Evolutionary conservation across 2,888 invertebrate genomes (phyloP), one percentile per base, ranked within the genome.

Genomic region (Nemapogon koenigi): DNA sequence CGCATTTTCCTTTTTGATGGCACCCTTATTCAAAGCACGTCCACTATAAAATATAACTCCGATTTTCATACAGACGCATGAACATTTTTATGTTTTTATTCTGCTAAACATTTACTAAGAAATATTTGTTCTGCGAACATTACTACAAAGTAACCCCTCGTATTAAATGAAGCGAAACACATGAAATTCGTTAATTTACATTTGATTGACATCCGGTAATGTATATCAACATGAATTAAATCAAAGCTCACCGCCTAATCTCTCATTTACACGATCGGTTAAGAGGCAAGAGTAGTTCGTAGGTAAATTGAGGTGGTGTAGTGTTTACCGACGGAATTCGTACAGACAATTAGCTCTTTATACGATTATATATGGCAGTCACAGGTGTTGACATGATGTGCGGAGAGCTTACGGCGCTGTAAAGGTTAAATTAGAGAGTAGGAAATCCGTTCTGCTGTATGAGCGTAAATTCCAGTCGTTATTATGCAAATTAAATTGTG

Each of bases 301-400:
- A 60, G 59, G 61, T 57, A 61, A 66, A 62, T 55, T 58, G 52
- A 51, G 49, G n/a, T 31, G 52, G 53, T 59, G 66, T 66, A 62
- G 63, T 73, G 70, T 75, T 75, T 76, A 73, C 75, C 65, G 67
- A 65, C 36, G 35, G 69, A 66, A 71, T 73, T 66, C 69, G 61
- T 47, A 64, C 71, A 71, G 71, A 73, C 78, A 78, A 78, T 78
- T 78, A 78, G 65, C 73, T 66, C 65, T 67, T 67, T 64, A 71
- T 65, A 53, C 67, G 76, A 76, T 78, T 76, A 76, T 66, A 64
- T 55, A 56, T 57, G 52, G 49, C 53, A 55, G 57, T 57, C 59
- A 55, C 66, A 66, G 62, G 67, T 72, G 70, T 60, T 58, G 59
- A 59, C 31, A 31, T 31, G 31, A 31, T 17, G 31, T 15, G 16